Base-by-base conservation (phyloP, 2,113 vertebrate genomes). In the Chlamydotis undulata region DNA sequence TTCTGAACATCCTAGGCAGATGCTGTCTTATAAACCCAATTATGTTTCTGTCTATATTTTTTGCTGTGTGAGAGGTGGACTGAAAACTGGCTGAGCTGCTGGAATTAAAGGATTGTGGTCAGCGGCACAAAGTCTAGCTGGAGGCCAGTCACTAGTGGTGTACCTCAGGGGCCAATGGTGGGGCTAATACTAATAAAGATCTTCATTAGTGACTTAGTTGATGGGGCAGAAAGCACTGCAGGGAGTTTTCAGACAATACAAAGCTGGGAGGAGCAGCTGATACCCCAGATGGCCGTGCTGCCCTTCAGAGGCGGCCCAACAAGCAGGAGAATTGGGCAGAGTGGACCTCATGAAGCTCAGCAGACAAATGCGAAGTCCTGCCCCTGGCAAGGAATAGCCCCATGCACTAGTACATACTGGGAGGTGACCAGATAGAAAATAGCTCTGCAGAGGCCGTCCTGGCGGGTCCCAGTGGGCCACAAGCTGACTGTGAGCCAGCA, bases 291-390 rank as follows among this genome's bases (percentile, higher is more conserved):
- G 69, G 35, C 49, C 1, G 1, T 56, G 26, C 47, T 77, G 75
- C 59, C 35, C 77, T 71, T 73, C 41, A 61, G 81, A 67, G 35
- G 35, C 0, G 0, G 14, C 13, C 13, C 0, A 1, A 37, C 29
- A 53, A n/a, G 23, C 3, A 1, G 31, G 35, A 45, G 64, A 60
- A 24, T 33, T 23, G 35, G 77, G 17, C 35, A 68, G 61, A 25
- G 26, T 17, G 19, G 9, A 60, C 26, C 25, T 71, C 5, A 1
- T 37, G 39, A 86, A 60, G 76, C 33, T 59, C 63, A 77, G 25
- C 9, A 14, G 28, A 53, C 31, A n/a, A 53, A 33, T 49, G 24
- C 14, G 4, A 57, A 59, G 52, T 59, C 37, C 50, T 65, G 29
- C 45, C 22, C 24, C 24, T 45, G 39, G 37, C 9, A 47, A 65